phyloP scores from a whole-genome alignment of 2,113 vertebrate genomes.

The Loxodonta africana region DNA sequence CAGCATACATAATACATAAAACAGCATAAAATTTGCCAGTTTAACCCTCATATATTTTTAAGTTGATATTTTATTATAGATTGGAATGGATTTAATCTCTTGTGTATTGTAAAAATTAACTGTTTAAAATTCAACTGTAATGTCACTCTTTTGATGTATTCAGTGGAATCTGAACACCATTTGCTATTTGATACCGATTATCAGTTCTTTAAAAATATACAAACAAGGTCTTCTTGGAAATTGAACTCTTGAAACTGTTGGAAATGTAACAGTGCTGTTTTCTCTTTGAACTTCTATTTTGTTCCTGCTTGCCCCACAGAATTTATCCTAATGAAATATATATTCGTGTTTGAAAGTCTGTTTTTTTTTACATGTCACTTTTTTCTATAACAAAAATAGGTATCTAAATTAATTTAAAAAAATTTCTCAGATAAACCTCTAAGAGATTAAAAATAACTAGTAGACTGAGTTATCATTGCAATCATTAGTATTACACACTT shows the following conservation, averaged over 20 bases:
- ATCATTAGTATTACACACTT: neutral
- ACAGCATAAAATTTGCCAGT: no score
- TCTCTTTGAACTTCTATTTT: neutral
- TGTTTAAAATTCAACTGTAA: slow-evolving; percentile 5
- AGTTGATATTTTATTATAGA: neutral
- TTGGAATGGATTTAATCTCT: neutral
- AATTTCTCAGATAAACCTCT: neutral
- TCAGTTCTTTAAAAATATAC: neutral
- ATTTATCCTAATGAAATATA: slow-evolving; percentile 23
- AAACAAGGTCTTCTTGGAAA: neutral
- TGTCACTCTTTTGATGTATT: neutral
- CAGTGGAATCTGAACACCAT: neutral
- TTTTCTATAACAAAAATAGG: slow-evolving; percentile 12
- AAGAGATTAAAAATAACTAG: neutral
- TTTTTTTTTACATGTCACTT: neutral
- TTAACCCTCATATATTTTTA: neutral
- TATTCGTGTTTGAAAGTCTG: neutral
- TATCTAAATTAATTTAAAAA: slow-evolving; percentile 18
- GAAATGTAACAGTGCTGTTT: neutral
- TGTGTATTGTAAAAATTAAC: neutral
- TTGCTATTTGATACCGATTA: slow-evolving; percentile 34
- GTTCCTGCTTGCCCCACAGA: neutral
- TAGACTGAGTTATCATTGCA: neutral
- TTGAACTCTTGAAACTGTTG: neutral
- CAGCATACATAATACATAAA: no score